Evolutionary conservation across 2,797 vertebrate genomes (phyloP).

Genomic region (Lateolabrax maculatus): DNA sequence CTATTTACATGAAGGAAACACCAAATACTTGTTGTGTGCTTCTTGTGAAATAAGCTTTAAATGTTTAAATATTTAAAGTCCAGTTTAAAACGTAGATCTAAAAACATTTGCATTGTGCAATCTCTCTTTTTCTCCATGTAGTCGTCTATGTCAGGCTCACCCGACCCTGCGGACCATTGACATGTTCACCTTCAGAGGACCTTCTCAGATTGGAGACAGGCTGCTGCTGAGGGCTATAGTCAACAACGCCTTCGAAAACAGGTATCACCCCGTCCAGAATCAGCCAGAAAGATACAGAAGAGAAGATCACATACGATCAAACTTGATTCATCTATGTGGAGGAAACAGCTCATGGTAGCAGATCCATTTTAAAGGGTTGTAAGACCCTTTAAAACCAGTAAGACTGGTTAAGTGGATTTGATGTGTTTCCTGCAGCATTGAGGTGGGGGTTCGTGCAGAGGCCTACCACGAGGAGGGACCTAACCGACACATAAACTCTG

Average conservation of each 20-base stretch:
- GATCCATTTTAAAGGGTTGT: background rate
- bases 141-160: slow-evolving; percentile 91
- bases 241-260: slow-evolving; percentile 95
- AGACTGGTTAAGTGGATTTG: too few species aligned
- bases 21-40: background rate
- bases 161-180: slow-evolving; percentile 92
- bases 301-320: background rate
- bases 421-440: slow-evolving; percentile 87
- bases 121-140: slow-evolving; percentile 52
- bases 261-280: slow-evolving; percentile 75
- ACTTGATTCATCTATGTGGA: background rate
- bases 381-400: too few species aligned
- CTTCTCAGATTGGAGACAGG: slow-evolving; percentile 93
- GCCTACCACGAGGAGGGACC: slow-evolving; percentile 89
- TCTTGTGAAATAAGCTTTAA: too few species aligned
- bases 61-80: too few species aligned
- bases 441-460: slow-evolving; percentile 94
- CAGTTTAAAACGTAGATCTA: background rate
- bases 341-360: background rate
- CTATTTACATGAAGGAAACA: background rate
- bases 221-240: slow-evolving; percentile 93
- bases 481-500: slow-evolving; percentile 94
- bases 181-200: slow-evolving; percentile 97
- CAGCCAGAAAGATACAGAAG: background rate
- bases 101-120: background rate